Percentiles rank a stretch among this genome's conserved stretches.
phyloP scores from a whole-genome alignment of 2,797 vertebrate species.

The Potorous gilbertii region DNA sequence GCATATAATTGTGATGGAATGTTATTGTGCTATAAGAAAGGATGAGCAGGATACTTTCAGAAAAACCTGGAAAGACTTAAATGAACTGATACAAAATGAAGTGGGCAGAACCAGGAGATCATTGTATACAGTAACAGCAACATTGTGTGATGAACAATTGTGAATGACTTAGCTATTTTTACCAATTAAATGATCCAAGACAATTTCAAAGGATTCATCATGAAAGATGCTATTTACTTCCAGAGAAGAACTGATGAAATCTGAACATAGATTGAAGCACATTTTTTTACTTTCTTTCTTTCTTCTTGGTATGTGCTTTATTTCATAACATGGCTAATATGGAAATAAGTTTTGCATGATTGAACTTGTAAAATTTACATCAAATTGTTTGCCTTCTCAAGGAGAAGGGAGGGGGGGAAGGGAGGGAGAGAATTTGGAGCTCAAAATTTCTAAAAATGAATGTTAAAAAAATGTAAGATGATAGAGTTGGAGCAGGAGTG shows the following conservation, averaged over 20 bases:
- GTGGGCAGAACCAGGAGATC: neutral
- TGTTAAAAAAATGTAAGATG: neutral
- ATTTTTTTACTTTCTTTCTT: too few species aligned
- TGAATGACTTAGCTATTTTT: neutral
- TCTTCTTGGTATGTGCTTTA: neutral
- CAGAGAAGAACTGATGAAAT: neutral
- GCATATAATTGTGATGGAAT: neutral
- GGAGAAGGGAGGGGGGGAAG: neutral
- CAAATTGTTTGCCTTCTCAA: too few species aligned
- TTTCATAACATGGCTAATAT: neutral
- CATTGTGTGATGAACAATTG: neutral
- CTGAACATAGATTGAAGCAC: neutral
- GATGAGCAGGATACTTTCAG: neutral
- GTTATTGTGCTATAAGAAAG: neutral
- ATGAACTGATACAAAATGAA: neutral
- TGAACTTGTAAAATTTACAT: neutral
- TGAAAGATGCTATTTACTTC: neutral
- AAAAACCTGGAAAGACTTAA: neutral
- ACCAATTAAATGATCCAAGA: neutral
- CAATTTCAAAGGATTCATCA: neutral
- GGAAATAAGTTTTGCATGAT: neutral
- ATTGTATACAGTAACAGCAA: neutral
- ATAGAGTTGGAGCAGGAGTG: neutral
- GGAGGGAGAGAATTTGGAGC: neutral
- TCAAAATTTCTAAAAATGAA: neutral